These are phyloP conservation scores for Neuroscelio doddi DNA, from an alignment of 2,888 invertebrate genomes.

Conservation along the genomic window DNA sequence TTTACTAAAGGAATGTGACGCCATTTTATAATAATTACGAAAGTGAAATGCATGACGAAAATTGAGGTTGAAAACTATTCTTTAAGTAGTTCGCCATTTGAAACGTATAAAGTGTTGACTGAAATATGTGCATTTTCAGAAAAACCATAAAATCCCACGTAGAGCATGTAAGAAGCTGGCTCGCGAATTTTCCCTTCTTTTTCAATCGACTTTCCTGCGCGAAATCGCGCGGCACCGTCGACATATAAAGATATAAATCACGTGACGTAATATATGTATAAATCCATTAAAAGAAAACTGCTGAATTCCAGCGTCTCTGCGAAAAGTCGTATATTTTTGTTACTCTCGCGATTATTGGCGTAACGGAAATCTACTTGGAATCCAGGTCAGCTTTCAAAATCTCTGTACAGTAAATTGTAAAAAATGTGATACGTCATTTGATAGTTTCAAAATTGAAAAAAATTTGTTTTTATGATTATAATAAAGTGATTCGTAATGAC, in stretches of 20 bases:
- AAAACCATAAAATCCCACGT: neutral
- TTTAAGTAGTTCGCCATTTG: neutral
- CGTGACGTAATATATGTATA: neutral
- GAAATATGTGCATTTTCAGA: neutral
- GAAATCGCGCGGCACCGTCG: neutral
- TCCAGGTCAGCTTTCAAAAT: slow-evolving; percentile 20
- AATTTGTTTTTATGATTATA: too few relatives aligned
- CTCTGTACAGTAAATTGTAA: too few relatives aligned
- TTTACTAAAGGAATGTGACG: slow-evolving; percentile 3
- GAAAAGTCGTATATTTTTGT: slow-evolving; percentile 17
- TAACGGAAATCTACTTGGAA: slow-evolving; percentile 16
- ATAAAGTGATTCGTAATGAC: too few relatives aligned
- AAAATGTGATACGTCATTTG: too few relatives aligned
- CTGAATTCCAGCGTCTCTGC: slow-evolving; percentile 1
- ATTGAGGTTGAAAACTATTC: too few relatives aligned
- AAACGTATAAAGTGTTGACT: neutral
- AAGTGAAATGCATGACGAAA: slow-evolving; percentile 2
- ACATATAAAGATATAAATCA: neutral
- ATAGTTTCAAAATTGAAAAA: too few relatives aligned
- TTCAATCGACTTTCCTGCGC: neutral
- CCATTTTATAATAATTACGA: slow-evolving; percentile 7
- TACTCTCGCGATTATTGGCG: slow-evolving; percentile 10
- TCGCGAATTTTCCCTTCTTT: neutral
- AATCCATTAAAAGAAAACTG: slow-evolving; percentile 9
- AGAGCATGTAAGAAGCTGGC: too few relatives aligned